A percentile compares a stretch with the other conserved stretches of the same genome.
phyloP scores from a whole-genome alignment of 30 jellyfish, hydroid and myxozoan species.

The Aurelia aurita complex sp. Pacific region DNA sequence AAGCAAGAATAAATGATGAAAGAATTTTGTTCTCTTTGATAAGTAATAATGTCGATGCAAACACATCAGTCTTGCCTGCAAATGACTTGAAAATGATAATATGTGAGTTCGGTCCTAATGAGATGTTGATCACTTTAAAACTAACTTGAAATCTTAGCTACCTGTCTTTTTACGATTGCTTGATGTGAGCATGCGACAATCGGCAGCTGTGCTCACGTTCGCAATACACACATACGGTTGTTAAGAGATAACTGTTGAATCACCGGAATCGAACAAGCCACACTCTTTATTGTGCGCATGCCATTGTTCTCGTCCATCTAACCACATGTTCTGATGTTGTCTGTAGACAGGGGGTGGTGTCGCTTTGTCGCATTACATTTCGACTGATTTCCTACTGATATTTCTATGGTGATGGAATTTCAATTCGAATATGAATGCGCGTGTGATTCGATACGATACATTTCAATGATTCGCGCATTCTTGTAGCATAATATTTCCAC shows the following conservation, averaged over 20 bases:
- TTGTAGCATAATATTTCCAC: no score
- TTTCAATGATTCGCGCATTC: no score
- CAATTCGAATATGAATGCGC: constrained; percentile 10
- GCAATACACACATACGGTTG: constrained; percentile 73
- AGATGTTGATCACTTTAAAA: constrained; percentile 56
- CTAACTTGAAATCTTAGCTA: constrained; percentile 51
- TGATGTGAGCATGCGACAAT: constrained; percentile 69
- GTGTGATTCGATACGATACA: constrained; percentile 19
- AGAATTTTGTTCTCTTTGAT: no score
- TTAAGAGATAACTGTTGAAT: constrained; percentile 69
- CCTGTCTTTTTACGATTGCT: constrained; percentile 69
- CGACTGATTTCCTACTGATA: constrained; percentile 13
- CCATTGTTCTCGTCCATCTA: constrained; percentile 51
- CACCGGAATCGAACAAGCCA: constrained; percentile 82
- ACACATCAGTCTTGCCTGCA: no score
- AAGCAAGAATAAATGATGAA: no score
- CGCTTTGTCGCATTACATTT: constrained; percentile 13
- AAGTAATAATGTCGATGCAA: no score
- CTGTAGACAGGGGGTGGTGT: constrained; percentile 65
- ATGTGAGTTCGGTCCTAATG: constrained; percentile 53
- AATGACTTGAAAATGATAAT: background rate
- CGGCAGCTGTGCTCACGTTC: constrained; percentile 77
- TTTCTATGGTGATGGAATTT: constrained; percentile 49
- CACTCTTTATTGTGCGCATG: constrained; percentile 70
- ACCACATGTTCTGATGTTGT: constrained; percentile 69